Percentiles rank a stretch among this genome's conserved stretches.
Evolutionary conservation across 2,797 vertebrate species (phyloP).

Genomic region (Emydoidea blandingii): DNA sequence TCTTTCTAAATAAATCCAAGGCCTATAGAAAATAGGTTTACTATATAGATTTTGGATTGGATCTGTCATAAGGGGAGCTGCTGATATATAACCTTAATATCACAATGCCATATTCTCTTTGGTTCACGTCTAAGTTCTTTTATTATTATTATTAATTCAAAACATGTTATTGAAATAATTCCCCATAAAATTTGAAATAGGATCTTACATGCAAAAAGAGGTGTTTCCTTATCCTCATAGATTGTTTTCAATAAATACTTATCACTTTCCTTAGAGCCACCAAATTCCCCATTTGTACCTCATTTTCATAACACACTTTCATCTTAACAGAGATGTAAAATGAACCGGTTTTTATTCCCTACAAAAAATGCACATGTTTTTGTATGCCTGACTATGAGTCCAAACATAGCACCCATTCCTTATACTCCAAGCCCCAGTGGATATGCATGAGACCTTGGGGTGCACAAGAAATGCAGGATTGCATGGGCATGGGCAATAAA

Average conservation of each 20-base stretch:
- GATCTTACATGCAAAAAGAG: slow-evolving; percentile 62
- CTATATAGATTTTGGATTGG: neutral
- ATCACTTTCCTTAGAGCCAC: slow-evolving; percentile 61
- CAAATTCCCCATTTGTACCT: slow-evolving; percentile 30
- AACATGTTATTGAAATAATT: slow-evolving; percentile 73
- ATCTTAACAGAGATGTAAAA: slow-evolving; percentile 54
- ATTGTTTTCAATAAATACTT: slow-evolving; percentile 80
- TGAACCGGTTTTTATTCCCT: slow-evolving; percentile 28
- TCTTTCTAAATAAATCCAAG: neutral
- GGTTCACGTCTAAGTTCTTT: slow-evolving; percentile 41
- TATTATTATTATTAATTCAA: slow-evolving; percentile 58
- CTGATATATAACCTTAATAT: neutral
- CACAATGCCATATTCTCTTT: neutral
- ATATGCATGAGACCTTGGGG: neutral
- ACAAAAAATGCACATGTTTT: slow-evolving; percentile 31
- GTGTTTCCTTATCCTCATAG: slow-evolving; percentile 72
- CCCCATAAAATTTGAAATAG: slow-evolving; percentile 72
- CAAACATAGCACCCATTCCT: neutral
- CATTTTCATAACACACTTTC: slow-evolving; percentile 54
- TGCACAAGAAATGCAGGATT: neutral
- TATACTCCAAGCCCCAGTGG: neutral
- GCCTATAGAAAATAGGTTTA: neutral
- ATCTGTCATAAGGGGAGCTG: neutral
- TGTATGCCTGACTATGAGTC: neutral
- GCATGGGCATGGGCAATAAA: neutral